Conservation (phyloP, 2,113 vertebrate genomes). For the Naja naja region DNA sequence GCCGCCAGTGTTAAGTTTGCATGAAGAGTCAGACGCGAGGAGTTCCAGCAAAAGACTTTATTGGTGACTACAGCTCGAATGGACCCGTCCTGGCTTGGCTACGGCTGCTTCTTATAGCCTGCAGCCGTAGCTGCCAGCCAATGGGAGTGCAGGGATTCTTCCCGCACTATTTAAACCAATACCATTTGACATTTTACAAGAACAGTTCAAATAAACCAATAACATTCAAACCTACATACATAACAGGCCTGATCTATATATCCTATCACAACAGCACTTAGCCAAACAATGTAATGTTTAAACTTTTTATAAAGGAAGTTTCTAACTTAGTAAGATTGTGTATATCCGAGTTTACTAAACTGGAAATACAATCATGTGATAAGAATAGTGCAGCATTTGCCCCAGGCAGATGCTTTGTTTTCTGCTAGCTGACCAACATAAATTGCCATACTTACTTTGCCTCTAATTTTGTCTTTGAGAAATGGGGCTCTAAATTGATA, state of each 20-base stretch:
- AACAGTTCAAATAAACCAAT: too few species aligned
- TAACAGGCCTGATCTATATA: neutral
- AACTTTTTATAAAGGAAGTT: neutral
- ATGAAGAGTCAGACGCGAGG: too few species aligned
- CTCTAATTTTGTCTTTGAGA: neutral
- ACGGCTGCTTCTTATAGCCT: too few species aligned
- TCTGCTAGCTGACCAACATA: neutral
- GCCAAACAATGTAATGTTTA: neutral
- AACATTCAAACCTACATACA: too few species aligned
- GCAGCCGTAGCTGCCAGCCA: too few species aligned
- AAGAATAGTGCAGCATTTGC: neutral
- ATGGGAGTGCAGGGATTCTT: too few species aligned
- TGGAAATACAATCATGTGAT: neutral
- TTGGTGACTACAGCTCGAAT: too few species aligned
- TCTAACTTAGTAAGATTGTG: neutral
- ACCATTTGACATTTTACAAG: too few species aligned
- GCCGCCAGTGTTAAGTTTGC: too few species aligned
- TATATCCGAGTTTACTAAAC: neutral
- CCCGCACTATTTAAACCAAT: too few species aligned
- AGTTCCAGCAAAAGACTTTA: too few species aligned
- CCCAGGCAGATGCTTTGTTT: neutral
- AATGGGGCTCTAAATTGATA: neutral
- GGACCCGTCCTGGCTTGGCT: too few species aligned
- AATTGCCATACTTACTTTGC: neutral
- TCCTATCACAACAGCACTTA: neutral